Base-by-base conservation (phyloP, 35 echinoderm and acorn worm species). In the Acanthaster planci region DNA sequence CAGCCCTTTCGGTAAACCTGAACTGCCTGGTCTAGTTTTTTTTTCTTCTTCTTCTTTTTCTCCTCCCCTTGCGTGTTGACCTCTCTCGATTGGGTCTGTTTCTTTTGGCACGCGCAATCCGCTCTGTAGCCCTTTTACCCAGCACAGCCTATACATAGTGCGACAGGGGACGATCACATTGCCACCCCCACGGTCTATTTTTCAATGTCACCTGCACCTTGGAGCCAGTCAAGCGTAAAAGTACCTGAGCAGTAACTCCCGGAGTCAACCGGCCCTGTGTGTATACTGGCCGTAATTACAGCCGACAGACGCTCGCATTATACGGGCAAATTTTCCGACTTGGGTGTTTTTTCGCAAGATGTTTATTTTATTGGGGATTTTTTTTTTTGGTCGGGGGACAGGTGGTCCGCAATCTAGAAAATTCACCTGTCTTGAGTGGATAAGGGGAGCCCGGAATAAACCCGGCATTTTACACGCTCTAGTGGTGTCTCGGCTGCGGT, bases 301-400 rank as follows among this genome's bases (percentile, higher is more conserved):
- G 34, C 26, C 34, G 64, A 72, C 64, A 72, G 64, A 72, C 64
- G 64, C 1, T 29, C 34, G 64, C 34, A 72, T 72, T 72, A 72
- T 26, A 1, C 23, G 64, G 64, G 19, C 26, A 26, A 21, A 72
- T 27, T 26, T 72, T 47, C 42, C 64, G 21, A 29, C 22, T 26
- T 72, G 22, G 18, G 34, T 72, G 64, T 72, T 72, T 72, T 72
- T 72, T 72, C 34, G 22, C 23, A 72, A 72, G 64, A 26, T 72
- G 64, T 72, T 72, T 72, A 72, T 72, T 72, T 72, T 72, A 72
- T 72, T 31, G 64, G 34, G 64, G 23, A n/a, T n/a, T n/a, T n/a
- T n/a, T n/a, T n/a, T 72, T 72, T 72, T 72, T 72, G 64, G 26
- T 72, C 30, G 30, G 34, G 42, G 23, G 64, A 72, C 64, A 72